These are phyloP conservation scores for Meteorus cinctellus DNA, from an alignment of 2,888 invertebrate genomes.

Conservation along the genomic window DNA sequence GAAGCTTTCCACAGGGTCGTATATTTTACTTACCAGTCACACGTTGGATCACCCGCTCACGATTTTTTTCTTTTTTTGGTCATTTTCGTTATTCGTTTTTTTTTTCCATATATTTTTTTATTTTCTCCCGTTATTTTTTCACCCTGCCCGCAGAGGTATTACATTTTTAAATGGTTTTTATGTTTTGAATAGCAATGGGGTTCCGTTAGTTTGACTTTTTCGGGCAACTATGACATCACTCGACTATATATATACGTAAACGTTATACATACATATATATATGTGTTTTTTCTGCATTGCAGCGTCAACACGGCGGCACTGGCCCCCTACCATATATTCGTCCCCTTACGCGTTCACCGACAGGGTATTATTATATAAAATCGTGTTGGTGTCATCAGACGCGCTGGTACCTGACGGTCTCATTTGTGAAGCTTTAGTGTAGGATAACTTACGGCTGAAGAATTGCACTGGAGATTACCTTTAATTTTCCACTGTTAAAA, in stretches of 20 bases:
- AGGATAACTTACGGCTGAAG: conserved; percentile 67
- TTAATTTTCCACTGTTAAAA: conserved; percentile 33
- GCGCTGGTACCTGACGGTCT: conserved; percentile 48
- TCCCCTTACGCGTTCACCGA: not conserved
- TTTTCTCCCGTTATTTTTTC: conserved; percentile 44
- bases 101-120: not conserved
- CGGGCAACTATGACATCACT: conserved; percentile 21
- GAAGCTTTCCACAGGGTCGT: conserved; percentile 71
- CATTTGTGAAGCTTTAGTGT: conserved; percentile 66
- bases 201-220: conserved; percentile 30
- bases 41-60: conserved; percentile 68
- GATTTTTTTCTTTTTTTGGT: conserved; percentile 49
- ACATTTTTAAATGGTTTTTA: conserved; percentile 73
- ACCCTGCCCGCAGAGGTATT: conserved; percentile 64
- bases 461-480: conserved; percentile 70
- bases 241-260: not conserved
- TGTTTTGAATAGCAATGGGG: conserved; percentile 73
- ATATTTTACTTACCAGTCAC: conserved; percentile 73
- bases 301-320: too few relatives aligned
- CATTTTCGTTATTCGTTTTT: not conserved
- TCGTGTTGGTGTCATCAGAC: conserved; percentile 22
- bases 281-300: not conserved
- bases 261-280: not conserved
- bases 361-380: conserved; percentile 41
- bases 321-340: conserved; percentile 2